Conservation (phyloP, 1,140 invertebrate genomes). For the Heliothis virescens region DNA sequence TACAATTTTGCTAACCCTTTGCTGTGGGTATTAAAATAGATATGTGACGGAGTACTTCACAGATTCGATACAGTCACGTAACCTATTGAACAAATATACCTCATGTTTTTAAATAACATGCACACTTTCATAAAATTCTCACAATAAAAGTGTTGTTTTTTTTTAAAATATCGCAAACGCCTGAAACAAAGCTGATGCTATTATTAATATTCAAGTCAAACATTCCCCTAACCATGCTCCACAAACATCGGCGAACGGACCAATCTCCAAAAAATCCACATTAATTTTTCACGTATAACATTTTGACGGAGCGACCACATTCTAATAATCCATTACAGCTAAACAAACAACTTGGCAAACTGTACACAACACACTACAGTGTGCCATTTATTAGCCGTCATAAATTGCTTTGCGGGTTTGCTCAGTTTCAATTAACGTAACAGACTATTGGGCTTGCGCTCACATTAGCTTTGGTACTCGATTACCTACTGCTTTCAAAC, state of each 20-base stretch:
- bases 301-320: constrained; percentile 31
- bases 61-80: no score
- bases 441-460: constrained; percentile 53
- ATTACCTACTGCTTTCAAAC: constrained; percentile 40
- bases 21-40: not conserved
- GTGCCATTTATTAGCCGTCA: constrained; percentile 72
- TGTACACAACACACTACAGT: constrained; percentile 56
- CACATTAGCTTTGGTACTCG: constrained; percentile 45
- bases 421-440: constrained; percentile 72
- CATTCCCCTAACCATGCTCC: not conserved
- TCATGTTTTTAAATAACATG: no score
- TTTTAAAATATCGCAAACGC: not conserved
- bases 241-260: not conserved
- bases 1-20: not conserved
- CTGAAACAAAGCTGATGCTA: not conserved
- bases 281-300: constrained; percentile 13
- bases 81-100: no score
- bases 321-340: constrained; percentile 57
- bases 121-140: no score
- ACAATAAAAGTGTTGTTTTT: not conserved
- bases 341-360: constrained; percentile 65
- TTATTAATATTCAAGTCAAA: not conserved
- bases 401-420: constrained; percentile 73
- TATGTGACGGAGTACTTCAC: no score
- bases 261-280: constrained; percentile 3